Base-by-base conservation (phyloP, 2,113 vertebrate genomes). In the Crotalus tigris region DNA sequence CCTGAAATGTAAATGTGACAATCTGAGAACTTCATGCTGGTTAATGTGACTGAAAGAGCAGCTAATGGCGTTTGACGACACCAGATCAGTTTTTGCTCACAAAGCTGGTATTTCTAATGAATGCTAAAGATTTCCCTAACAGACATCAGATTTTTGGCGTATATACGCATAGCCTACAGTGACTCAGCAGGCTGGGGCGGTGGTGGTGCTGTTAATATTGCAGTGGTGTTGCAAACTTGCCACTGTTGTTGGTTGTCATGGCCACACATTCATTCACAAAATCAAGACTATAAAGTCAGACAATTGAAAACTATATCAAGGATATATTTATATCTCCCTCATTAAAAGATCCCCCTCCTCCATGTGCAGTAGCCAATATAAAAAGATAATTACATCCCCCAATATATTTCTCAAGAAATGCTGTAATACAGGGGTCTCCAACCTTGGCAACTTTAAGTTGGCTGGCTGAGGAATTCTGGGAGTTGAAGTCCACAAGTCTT, bases 221-320 rank as follows among this genome's bases (percentile, higher is more conserved):
- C 95, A 97, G 95, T 94, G 92, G 90, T 93, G 92, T 96, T 96
- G 95, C 94, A 94, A 94, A 92, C 91, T 94, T 96, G 93, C 92
- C 93, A 24, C 64, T 94, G 2, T 85, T 0, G 0, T 88, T 94
- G 90, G 95, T 97, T 97, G 97, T 96, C 96, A 97, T 95, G 92
- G 94, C 19, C 95, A 92, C 97, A 94, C 93, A 59, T 91, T 93
- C 92, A 92, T 88, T 93, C 17, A 95, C 15, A 93, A 39, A 49
- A 92, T 0, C 0, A 94, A 26, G 17, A 53, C 92, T 10, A 93
- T 89, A 93, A 29, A 87, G 92, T 91, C 53, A 85, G 49, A 23
- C 0, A 13, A 13, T 92, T 93, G 81, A 90, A 91, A 94, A 92
- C 85, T 87, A 53, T 24, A 69, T 2, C 54, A 1, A 24, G 1